A percentile compares a stretch with the other conserved stretches of the same genome.
These are phyloP conservation scores for Plectus sambesii DNA, from an alignment of 1,140 invertebrate species.

Conservation along the genomic window DNA sequence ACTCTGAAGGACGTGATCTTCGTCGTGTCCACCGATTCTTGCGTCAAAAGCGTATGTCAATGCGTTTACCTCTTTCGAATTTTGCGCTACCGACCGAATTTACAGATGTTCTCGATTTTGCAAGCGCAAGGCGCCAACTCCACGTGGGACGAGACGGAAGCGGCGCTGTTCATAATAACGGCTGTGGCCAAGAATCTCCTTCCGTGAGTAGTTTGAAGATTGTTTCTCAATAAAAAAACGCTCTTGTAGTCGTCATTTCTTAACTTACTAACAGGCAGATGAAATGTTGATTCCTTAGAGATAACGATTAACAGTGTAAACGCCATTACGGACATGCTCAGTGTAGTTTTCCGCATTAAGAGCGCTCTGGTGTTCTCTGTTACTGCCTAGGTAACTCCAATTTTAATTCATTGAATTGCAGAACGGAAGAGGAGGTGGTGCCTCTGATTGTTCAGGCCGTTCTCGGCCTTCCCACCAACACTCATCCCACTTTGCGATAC, in stretches of 20 bases:
- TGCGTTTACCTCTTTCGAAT: slow-evolving; percentile 55
- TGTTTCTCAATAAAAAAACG: too few relatives aligned
- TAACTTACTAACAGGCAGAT: too few relatives aligned
- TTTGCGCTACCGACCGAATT: slow-evolving; percentile 9
- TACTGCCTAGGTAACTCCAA: too few relatives aligned
- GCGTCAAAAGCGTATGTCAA: slow-evolving; percentile 79
- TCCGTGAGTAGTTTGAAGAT: slow-evolving; percentile 68
- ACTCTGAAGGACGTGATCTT: slow-evolving; percentile 94
- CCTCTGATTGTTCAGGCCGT: slow-evolving; percentile 84
- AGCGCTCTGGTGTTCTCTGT: slow-evolving; percentile 7
- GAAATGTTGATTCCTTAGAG: too few relatives aligned
- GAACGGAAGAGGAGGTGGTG: slow-evolving; percentile 77
- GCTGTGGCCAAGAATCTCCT: slow-evolving; percentile 86
- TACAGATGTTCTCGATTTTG: slow-evolving; percentile 51
- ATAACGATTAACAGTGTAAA: too few relatives aligned
- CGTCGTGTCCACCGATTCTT: slow-evolving; percentile 78
- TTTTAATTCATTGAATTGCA: slow-evolving; percentile 47
- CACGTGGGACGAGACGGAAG: slow-evolving; percentile 81
- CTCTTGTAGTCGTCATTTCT: too few relatives aligned
- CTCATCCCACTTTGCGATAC: slow-evolving; percentile 73
- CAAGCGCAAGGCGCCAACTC: slow-evolving; percentile 47
- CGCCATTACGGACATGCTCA: too few relatives aligned
- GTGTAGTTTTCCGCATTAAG: too few relatives aligned
- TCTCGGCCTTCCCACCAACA: slow-evolving; percentile 65
- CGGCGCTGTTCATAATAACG: slow-evolving; percentile 89